These are phyloP conservation scores for Bombus pascuorum DNA, from an alignment of 1,140 invertebrate species.

Conservation along the genomic window DNA sequence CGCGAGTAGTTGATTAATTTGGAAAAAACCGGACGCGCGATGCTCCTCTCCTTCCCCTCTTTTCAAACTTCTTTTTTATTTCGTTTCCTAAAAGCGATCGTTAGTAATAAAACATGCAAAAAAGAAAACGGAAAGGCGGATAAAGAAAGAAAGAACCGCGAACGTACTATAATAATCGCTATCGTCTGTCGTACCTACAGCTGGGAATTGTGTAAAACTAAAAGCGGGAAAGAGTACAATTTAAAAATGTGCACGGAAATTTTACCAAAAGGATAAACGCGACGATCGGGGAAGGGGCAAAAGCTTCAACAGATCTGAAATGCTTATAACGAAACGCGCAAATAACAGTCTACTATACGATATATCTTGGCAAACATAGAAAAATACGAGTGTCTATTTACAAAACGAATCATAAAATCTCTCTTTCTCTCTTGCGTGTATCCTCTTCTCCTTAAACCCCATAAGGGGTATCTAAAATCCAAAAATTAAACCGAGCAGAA, in stretches of 20 bases:
- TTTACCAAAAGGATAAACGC: not conserved
- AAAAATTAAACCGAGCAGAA: not conserved
- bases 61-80: not conserved
- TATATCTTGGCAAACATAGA: slow-evolving; percentile 59
- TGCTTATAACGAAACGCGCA: slow-evolving; percentile 61
- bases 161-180: not conserved
- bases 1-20: slow-evolving; percentile 4
- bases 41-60: not conserved
- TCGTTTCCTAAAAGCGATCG: not conserved
- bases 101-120: not conserved
- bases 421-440: slow-evolving; percentile 36
- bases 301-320: slow-evolving; percentile 65
- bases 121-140: not conserved
- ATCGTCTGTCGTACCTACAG: not conserved
- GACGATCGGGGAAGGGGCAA: slow-evolving; percentile 26
- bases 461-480: not conserved
- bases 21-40: slow-evolving; percentile 3
- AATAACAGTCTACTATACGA: slow-evolving; percentile 64
- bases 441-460: not conserved
- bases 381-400: slow-evolving; percentile 69
- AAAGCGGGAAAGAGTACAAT: not conserved
- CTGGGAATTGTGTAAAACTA: not conserved
- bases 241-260: slow-evolving; percentile 14
- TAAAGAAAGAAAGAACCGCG: not conserved
- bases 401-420: slow-evolving; percentile 64